Conservation (phyloP, 2,797 vertebrate species). For the Hipposideros larvatus region DNA sequence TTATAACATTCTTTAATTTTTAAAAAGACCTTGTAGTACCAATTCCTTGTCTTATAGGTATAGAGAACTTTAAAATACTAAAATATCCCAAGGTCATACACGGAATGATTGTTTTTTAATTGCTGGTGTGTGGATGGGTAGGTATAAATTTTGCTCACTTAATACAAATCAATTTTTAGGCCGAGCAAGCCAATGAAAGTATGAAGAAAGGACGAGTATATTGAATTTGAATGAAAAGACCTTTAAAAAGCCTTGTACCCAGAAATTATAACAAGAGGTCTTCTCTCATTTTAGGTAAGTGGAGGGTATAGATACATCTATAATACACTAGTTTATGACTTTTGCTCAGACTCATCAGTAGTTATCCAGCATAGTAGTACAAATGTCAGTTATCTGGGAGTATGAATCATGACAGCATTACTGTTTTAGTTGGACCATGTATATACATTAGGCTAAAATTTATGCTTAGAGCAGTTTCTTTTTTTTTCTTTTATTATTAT, state of each 20-base stretch:
- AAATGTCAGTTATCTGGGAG: not conserved
- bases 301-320: not conserved
- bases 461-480: not conserved
- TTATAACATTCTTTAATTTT: not conserved
- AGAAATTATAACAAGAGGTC: not conserved
- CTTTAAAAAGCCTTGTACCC: not conserved
- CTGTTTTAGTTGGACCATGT: not conserved
- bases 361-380: not conserved
- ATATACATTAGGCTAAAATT: not conserved
- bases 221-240: not conserved
- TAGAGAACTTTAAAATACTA: not conserved
- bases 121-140: not conserved
- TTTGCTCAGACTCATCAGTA: not conserved
- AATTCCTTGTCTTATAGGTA: not conserved
- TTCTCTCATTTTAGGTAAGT: not conserved
- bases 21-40: not conserved
- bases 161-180: slow-evolving; percentile 5
- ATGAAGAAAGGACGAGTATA: not conserved
- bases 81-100: not conserved
- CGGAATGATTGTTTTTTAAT: not conserved
- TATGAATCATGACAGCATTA: not conserved
- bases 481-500: no score
- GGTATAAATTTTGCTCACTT: not conserved
- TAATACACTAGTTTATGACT: not conserved
- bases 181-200: slow-evolving; percentile 21